phyloP scores from a whole-genome alignment of 2,888 invertebrate species.

The Heliconius ethilla region DNA sequence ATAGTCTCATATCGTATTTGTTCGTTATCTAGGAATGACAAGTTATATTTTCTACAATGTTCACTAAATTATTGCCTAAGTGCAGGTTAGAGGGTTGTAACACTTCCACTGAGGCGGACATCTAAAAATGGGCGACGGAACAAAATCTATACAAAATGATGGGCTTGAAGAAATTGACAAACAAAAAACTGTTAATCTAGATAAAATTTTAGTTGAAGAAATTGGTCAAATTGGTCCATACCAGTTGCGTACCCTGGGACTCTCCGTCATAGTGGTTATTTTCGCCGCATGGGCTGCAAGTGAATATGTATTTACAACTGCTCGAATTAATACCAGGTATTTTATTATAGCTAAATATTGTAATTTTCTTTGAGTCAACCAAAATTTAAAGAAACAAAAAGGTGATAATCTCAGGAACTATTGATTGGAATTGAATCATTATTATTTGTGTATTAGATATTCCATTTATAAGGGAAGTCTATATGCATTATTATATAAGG shows the following conservation, averaged over 20 bases:
- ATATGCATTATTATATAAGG: neutral
- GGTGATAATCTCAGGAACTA: neutral
- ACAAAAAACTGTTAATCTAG: slow-evolving; percentile 56
- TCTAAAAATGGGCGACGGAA: slow-evolving; percentile 51
- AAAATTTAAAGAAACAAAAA: too few relatives aligned
- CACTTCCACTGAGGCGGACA: slow-evolving; percentile 7
- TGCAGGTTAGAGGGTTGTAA: slow-evolving; percentile 36
- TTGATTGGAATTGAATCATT: neutral
- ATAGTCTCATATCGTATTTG: slow-evolving; percentile 6
- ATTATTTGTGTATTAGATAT: neutral
- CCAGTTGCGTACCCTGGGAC: slow-evolving; percentile 56
- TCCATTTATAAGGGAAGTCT: neutral
- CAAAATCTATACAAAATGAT: neutral
- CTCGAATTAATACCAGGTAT: slow-evolving; percentile 68
- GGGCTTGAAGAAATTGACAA: slow-evolving; percentile 33
- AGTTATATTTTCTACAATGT: neutral
- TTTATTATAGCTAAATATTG: neutral
- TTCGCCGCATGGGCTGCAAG: slow-evolving; percentile 61
- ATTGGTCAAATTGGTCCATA: slow-evolving; percentile 69
- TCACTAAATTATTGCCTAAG: neutral
- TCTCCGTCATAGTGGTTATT: slow-evolving; percentile 57
- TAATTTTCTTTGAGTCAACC: neutral
- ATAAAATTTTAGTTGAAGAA: slow-evolving; percentile 65
- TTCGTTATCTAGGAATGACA: slow-evolving; percentile 10
- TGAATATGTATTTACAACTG: slow-evolving; percentile 70